Percentiles rank a stretch among this genome's conserved stretches.
Conservation (phyloP, 30 jellyfish, hydroid and myxozoan genomes). For the Cassiopea andromeda region DNA sequence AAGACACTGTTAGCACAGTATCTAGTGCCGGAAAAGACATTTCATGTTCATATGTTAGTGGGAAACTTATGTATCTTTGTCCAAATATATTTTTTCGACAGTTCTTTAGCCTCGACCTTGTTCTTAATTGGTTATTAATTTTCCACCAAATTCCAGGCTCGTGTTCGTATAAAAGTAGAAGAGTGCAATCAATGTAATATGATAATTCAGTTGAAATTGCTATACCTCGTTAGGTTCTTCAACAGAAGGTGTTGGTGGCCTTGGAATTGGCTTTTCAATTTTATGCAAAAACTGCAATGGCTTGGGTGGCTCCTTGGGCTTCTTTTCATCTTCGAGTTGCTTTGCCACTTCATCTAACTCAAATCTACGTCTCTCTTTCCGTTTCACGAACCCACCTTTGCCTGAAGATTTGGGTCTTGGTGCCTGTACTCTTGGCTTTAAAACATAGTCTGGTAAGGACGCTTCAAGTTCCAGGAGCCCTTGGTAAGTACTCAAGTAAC, state of each 20-base stretch:
- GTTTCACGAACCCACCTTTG: constrained; percentile 78
- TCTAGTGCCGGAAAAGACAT: too few species aligned
- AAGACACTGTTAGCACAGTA: too few species aligned
- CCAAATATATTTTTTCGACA: too few species aligned
- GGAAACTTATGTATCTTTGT: too few species aligned
- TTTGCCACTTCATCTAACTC: constrained; percentile 88
- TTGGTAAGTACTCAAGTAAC: constrained; percentile 90
- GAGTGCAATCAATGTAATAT: neutral
- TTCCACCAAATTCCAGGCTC: too few species aligned
- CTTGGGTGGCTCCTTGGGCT: constrained; percentile 73
- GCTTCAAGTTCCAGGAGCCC: constrained; percentile 95
- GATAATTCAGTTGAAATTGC: neutral
- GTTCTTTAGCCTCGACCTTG: too few species aligned
- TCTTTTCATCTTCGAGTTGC: constrained; percentile 81
- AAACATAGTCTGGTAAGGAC: constrained; percentile 88
- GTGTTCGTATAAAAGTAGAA: too few species aligned
- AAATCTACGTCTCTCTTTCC: constrained; percentile 84
- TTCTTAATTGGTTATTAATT: too few species aligned
- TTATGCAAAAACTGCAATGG: constrained; percentile 86
- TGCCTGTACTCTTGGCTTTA: constrained; percentile 92
- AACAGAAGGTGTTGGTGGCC: constrained; percentile 99
- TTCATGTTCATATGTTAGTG: too few species aligned
- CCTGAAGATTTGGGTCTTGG: constrained; percentile 89
- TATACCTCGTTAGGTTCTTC: constrained; percentile 80
- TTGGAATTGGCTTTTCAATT: constrained; percentile 94